Conservation (phyloP, 2,113 vertebrate genomes). For the Clarias macrocephalus region DNA sequence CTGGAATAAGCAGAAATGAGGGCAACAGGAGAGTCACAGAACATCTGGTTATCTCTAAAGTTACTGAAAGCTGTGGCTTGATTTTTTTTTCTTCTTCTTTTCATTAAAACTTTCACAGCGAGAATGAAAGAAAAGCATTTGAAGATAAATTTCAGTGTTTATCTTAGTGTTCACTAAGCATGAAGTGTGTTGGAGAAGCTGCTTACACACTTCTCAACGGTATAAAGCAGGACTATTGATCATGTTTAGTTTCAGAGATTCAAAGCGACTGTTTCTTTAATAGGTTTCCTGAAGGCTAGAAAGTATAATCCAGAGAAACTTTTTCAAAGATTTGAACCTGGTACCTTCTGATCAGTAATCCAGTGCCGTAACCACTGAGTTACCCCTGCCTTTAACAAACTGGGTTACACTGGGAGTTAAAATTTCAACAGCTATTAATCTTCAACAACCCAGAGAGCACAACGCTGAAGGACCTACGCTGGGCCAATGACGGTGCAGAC, state of each 20-base stretch:
- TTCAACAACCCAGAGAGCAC: too few species aligned
- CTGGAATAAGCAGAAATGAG: neutral
- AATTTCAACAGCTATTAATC: too few species aligned
- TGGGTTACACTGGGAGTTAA: too few species aligned
- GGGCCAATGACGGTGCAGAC: too few species aligned
- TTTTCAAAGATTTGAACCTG: too few species aligned
- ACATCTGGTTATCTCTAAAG: neutral
- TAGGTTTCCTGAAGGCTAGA: neutral
- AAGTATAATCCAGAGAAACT: neutral
- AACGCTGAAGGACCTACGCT: too few species aligned
- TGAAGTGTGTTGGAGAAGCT: neutral
- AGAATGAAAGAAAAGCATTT: neutral
- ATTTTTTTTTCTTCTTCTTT: neutral
- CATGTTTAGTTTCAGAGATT: neutral
- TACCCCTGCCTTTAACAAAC: too few species aligned
- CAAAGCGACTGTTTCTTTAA: neutral
- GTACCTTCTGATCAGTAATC: too few species aligned
- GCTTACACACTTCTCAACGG: neutral
- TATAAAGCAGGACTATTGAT: slow-evolving; percentile 15
- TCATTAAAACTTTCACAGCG: neutral
- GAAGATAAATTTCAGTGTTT: neutral
- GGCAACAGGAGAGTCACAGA: neutral
- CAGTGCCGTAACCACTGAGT: too few species aligned
- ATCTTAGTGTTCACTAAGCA: neutral
- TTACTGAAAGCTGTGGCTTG: neutral